These are phyloP conservation scores for Ditula angustiorana DNA, from an alignment of 2,888 invertebrate species.

Conservation along the genomic window DNA sequence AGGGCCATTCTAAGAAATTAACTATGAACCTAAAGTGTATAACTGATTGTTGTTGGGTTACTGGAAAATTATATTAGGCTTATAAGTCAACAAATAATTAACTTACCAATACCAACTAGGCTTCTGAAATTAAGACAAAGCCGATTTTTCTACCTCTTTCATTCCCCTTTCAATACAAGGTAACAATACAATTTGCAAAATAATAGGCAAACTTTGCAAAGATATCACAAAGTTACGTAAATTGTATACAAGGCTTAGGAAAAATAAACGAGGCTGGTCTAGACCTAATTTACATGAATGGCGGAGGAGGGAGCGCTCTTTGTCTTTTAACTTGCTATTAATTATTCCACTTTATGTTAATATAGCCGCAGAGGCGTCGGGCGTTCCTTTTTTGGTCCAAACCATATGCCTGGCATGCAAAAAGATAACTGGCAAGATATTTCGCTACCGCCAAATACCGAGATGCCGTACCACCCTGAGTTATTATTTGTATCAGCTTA, in stretches of 20 bases:
- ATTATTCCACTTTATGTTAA: slow-evolving; percentile 83
- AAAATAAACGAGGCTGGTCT: slow-evolving; percentile 61
- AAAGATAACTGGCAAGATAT: slow-evolving; percentile 32
- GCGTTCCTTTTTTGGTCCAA: slow-evolving; percentile 54
- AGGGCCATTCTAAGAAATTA: no score
- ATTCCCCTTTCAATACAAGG: slow-evolving; percentile 16
- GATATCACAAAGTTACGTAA: slow-evolving; percentile 39
- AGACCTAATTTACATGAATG: slow-evolving; percentile 80
- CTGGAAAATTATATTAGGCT: background rate
- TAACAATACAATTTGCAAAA: slow-evolving; percentile 36
- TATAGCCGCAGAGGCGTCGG: slow-evolving; percentile 64
- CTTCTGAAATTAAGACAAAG: background rate
- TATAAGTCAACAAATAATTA: background rate
- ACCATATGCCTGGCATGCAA: slow-evolving; percentile 49
- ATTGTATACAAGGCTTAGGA: slow-evolving; percentile 49
- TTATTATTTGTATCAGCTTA: background rate
- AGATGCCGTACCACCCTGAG: background rate
- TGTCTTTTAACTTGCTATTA: slow-evolving; percentile 81
- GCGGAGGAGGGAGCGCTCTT: slow-evolving; percentile 70
- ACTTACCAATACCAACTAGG: background rate
- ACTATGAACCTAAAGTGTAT: no score
- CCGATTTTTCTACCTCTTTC: slow-evolving; percentile 1
- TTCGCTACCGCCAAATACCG: slow-evolving; percentile 19
- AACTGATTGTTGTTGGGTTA: no score
- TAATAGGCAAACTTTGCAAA: slow-evolving; percentile 28